Base-by-base conservation (phyloP, 2,888 invertebrate genomes). In the Cyrtodaria siliqua region DNA sequence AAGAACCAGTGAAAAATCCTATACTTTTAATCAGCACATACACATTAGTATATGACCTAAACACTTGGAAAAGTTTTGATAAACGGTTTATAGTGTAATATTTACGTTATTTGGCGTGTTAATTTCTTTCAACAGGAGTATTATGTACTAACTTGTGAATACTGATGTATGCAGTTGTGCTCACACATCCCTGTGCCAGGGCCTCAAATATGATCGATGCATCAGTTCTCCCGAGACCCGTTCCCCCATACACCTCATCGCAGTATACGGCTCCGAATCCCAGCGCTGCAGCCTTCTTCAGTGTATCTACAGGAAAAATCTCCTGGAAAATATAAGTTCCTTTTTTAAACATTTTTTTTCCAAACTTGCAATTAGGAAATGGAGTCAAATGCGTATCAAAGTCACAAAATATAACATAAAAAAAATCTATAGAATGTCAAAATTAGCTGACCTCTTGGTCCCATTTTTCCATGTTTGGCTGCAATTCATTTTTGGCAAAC, bases 231-330 rank as follows among this genome's bases (percentile, higher is more conserved):
- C 88, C 89, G 66, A 95, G 87, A 2, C 94, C 94, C 4, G 94
- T 93, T 0, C 94, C 94, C 24, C 94, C 94, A 91, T 86, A 92
- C 49, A 94, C 92, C 53, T 94, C 94, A 12, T 86, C 87, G 69
- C 93, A 93, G 87, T 94, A 95, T 27, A 95, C 92, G n/a, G 94
- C 94, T 14, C 94, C 95, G 89, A 95, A 95, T 2, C 95, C 95
- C 14, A 94, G 88, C 62, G 92, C 87, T 16, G 94, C 95, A 20
- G 94, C 94, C 79, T 94, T 93, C 69, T 91, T 88, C 88, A 95
- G 81, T 0, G 92, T 91, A 49, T 94, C 94, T 23, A 93, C 88
- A 16, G 95, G 94, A 71, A 95, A 94, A 27, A 90, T 89, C 86
- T 94, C 94, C 93, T 94, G 79, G 64, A 77, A 72, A 33, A 24